Percentiles rank a stretch among this genome's conserved stretches.
These are phyloP conservation scores for Hermodice carunculata DNA, from an alignment of 2,888 invertebrate genomes.

Conservation along the genomic window DNA sequence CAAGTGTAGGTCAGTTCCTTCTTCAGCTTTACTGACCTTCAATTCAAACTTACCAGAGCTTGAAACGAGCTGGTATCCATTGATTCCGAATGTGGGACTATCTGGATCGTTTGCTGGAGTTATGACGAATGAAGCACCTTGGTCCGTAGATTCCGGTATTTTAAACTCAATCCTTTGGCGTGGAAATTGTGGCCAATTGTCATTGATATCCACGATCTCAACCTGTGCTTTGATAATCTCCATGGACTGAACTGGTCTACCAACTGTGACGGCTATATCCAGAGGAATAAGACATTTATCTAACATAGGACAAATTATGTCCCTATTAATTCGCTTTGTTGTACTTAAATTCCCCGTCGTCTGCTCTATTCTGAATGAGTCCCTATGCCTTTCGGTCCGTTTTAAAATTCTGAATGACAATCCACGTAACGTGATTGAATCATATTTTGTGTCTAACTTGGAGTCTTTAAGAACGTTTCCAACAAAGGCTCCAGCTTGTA, in stretches of 20 bases:
- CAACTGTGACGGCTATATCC: constrained; percentile 11
- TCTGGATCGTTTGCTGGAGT: constrained; percentile 38
- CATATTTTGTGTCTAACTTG: too few relatives aligned
- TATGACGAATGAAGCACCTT: constrained; percentile 28
- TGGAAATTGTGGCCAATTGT: constrained; percentile 15
- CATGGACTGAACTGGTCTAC: constrained; percentile 2
- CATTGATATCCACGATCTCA: constrained; percentile 17
- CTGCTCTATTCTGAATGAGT: not conserved
- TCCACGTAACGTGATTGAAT: not conserved
- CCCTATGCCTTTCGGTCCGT: not conserved
- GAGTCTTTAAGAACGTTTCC: constrained; percentile 8
- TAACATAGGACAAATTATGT: not conserved
- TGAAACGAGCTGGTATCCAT: constrained; percentile 5
- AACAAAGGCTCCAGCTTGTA: constrained; percentile 3
- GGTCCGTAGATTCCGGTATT: constrained; percentile 30
- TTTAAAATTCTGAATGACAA: too few relatives aligned
- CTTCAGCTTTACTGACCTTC: constrained; percentile 3
- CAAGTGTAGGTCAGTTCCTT: constrained; percentile 4
- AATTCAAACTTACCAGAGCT: constrained; percentile 2
- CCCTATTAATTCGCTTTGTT: not conserved
- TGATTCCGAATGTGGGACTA: not conserved
- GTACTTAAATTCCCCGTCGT: not conserved
- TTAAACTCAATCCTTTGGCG: constrained; percentile 13
- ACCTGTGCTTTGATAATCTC: constrained; percentile 15
- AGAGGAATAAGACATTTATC: not conserved